A percentile compares a stretch with the other conserved stretches of the same genome.
Evolutionary conservation across 2,797 vertebrate genomes (phyloP).

Genomic region (Urophycis tenuis): DNA sequence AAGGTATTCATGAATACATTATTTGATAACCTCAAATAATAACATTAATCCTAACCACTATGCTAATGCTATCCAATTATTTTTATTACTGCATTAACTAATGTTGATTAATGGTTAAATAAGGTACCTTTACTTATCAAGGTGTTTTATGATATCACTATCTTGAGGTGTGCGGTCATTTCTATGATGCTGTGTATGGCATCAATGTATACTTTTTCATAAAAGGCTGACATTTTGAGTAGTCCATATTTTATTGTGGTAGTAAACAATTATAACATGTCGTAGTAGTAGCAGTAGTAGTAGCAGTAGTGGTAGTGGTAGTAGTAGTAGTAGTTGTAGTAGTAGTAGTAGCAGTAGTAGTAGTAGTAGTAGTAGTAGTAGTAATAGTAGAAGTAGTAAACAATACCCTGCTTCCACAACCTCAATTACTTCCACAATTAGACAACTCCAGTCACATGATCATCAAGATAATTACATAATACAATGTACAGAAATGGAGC

Average conservation of each 20-base stretch:
- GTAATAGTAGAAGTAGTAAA: not conserved
- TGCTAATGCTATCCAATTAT: no score
- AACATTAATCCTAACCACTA: no score
- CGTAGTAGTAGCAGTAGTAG: not conserved
- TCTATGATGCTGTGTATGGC: not conserved
- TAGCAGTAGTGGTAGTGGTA: not conserved
- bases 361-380: not conserved
- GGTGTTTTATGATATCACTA: not conserved
- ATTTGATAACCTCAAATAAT: no score
- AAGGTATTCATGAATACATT: no score
- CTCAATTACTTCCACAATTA: no score
- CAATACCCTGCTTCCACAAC: not conserved
- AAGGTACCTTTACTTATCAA: no score
- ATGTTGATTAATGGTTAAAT: no score
- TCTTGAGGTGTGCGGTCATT: not conserved
- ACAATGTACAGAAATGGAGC: not conserved
- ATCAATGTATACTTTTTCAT: not conserved
- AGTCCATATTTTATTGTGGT: not conserved
- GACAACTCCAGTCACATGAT: not conserved
- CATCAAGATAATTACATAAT: not conserved
- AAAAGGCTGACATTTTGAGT: not conserved
- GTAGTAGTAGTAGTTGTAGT: not conserved
- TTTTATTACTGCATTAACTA: no score
- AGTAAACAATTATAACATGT: slow-evolving; percentile 4
- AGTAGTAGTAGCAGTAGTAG: not conserved